Percentiles rank a stretch among this genome's conserved stretches.
These are phyloP conservation scores for Mus caroli DNA, from an alignment of 2,797 vertebrate species.

Conservation along the genomic window DNA sequence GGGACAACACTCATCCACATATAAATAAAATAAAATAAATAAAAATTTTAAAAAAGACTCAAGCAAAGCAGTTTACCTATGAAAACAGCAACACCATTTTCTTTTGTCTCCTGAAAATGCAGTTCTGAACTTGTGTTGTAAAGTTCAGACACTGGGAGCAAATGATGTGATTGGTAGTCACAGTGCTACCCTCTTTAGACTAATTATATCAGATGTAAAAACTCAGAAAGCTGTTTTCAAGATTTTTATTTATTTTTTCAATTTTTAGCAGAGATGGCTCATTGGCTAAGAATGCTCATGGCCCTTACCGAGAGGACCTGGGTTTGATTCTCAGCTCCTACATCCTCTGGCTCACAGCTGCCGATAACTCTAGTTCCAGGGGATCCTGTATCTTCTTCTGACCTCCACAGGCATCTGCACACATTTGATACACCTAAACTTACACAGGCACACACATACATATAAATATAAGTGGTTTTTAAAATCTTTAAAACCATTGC, in stretches of 20 bases:
- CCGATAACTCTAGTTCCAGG: too few relatives aligned
- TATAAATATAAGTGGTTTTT: not conserved
- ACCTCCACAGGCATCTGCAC: not conserved
- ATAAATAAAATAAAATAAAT: not conserved
- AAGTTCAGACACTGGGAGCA: not conserved
- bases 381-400: not conserved
- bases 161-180: not conserved
- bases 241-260: not conserved
- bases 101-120: conserved; percentile 10
- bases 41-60: not conserved
- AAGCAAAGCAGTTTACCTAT: not conserved
- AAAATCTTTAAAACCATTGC: not conserved
- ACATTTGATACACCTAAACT: not conserved
- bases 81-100: not conserved
- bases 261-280: not conserved
- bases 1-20: not conserved
- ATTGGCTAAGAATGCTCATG: not conserved
- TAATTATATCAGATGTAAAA: not conserved
- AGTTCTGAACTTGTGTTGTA: not conserved
- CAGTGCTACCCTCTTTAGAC: not conserved
- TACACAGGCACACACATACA: not conserved
- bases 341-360: not conserved
- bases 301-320: not conserved
- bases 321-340: not conserved
- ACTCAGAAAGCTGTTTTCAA: not conserved